Evolutionary conservation across 2,888 invertebrate genomes (phyloP).

Genomic region (Ommatoiulus sabulosus): DNA sequence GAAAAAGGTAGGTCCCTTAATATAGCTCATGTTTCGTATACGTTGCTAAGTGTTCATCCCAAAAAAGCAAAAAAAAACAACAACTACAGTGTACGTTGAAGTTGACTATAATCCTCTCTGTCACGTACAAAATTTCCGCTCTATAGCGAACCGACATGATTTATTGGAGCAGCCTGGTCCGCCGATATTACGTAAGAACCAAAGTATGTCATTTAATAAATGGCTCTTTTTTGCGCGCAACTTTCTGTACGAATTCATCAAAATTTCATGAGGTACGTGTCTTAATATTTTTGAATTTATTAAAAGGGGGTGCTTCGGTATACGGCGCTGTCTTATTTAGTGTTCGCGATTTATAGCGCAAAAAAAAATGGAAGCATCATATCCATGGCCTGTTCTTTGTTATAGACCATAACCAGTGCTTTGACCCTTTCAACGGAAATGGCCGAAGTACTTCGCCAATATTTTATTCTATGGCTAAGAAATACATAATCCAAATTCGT

Average conservation of each 20-base stretch:
- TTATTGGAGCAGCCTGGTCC: conserved; percentile 22
- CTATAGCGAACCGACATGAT: conserved; percentile 13
- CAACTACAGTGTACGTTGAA: no score
- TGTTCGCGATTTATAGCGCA: background rate
- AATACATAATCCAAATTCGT: background rate
- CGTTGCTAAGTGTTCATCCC: background rate
- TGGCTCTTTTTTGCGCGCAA: background rate
- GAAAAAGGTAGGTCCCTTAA: background rate
- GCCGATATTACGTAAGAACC: conserved; percentile 17
- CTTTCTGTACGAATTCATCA: conserved; percentile 26
- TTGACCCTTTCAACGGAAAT: background rate
- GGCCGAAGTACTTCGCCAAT: background rate
- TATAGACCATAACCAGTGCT: background rate
- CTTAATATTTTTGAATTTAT: conserved; percentile 34
- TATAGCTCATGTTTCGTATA: background rate
- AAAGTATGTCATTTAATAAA: conserved; percentile 28
- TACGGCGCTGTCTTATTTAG: background rate
- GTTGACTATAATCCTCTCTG: conserved; percentile 28
- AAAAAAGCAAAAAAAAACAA: background rate
- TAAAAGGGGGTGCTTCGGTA: background rate
- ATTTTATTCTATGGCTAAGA: background rate
- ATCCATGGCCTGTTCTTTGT: background rate
- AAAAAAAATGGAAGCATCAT: background rate
- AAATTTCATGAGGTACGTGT: conserved; percentile 24
- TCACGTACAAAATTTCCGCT: background rate